Conservation (phyloP, 2,888 invertebrate genomes). For the Lasioglossum oenotherae region DNA sequence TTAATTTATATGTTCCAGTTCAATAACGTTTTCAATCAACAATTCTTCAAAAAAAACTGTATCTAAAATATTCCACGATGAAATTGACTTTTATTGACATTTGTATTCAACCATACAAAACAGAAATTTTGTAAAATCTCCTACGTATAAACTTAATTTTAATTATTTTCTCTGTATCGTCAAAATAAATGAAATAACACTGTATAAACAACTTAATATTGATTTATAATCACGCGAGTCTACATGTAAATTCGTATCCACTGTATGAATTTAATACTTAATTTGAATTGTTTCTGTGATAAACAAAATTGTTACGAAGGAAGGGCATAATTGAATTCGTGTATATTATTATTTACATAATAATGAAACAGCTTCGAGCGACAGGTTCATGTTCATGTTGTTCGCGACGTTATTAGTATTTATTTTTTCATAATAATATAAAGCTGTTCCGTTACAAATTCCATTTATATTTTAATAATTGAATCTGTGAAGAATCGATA, state of each 20-base stretch:
- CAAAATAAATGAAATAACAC: background rate
- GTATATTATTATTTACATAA: background rate
- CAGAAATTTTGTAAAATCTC: background rate
- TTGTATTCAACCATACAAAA: background rate
- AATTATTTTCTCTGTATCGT: background rate
- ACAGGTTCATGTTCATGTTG: background rate
- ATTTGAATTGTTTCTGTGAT: background rate
- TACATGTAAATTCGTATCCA: too few species aligned
- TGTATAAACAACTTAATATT: background rate
- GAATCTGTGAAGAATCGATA: background rate
- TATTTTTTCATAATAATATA: background rate
- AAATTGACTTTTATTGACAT: background rate
- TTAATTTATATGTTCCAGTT: background rate
- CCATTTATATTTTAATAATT: background rate
- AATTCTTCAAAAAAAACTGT: background rate
- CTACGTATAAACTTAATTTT: background rate
- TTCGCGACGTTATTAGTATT: background rate
- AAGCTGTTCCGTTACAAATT: background rate
- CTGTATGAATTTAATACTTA: background rate
- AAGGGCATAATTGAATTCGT: background rate
- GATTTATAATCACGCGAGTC: background rate
- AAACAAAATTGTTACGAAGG: background rate
- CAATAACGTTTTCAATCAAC: background rate
- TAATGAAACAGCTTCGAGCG: background rate
- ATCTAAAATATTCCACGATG: background rate